Conservation (phyloP, 1,140 invertebrate genomes). For the Pomacea maculata region DNA sequence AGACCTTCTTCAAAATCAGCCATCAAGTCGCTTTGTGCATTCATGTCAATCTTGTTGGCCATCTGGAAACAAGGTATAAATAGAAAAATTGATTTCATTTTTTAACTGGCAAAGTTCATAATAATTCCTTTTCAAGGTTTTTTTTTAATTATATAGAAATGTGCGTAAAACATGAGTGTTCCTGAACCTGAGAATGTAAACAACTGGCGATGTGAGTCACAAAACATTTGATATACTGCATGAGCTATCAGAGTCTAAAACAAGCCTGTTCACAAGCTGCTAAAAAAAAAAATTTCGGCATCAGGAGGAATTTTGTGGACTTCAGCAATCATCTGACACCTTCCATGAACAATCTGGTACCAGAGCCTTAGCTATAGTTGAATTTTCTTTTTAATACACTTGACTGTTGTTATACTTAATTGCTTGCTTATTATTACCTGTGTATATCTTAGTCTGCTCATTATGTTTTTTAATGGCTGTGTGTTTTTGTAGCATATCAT, state of each 20-base stretch:
- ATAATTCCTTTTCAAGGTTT: neutral
- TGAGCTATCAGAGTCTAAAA: neutral
- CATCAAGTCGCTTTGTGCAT: constrained; percentile 97
- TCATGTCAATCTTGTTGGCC: constrained; percentile 97
- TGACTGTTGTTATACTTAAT: too few relatives aligned
- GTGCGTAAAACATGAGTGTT: neutral
- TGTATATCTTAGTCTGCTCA: too few relatives aligned
- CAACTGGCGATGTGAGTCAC: neutral
- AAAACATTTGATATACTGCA: neutral
- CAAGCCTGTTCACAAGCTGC: too few relatives aligned
- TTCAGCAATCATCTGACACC: too few relatives aligned
- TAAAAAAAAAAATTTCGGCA: too few relatives aligned
- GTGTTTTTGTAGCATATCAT: too few relatives aligned
- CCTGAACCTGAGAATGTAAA: neutral
- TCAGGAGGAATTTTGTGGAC: too few relatives aligned
- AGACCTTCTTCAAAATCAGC: constrained; percentile 85
- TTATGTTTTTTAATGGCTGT: too few relatives aligned
- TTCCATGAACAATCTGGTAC: too few relatives aligned
- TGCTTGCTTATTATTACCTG: too few relatives aligned
- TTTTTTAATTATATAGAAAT: neutral
- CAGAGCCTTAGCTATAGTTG: too few relatives aligned
- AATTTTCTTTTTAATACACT: too few relatives aligned
- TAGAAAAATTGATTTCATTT: neutral
- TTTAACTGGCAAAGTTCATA: neutral
- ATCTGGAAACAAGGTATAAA: constrained; percentile 71